Conservation (phyloP, 2,113 vertebrate genomes). For the Eptesicus fuscus region DNA sequence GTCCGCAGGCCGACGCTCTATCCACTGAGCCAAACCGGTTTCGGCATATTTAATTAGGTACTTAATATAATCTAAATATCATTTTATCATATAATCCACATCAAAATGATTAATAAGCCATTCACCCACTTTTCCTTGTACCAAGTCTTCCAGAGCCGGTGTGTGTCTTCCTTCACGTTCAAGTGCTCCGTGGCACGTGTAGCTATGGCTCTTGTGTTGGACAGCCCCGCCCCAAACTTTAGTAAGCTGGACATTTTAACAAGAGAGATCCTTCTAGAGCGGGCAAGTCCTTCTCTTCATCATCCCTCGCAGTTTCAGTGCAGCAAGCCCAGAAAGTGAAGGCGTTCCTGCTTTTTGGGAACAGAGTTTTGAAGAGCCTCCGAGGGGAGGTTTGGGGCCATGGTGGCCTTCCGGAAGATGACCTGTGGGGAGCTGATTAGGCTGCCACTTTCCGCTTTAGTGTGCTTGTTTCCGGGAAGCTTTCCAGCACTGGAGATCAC, state of each 20-base stretch:
- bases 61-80: not conserved
- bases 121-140: not conserved
- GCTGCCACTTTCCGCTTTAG: not conserved
- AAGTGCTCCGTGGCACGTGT: not conserved
- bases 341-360: not conserved
- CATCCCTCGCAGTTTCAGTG: not conserved
- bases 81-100: not conserved
- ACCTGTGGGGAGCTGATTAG: not conserved
- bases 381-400: not conserved
- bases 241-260: not conserved
- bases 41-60: not conserved
- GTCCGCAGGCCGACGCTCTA: too few relatives aligned
- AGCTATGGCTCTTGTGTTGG: not conserved
- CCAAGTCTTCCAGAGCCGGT: not conserved
- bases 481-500: not conserved
- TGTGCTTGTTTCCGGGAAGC: not conserved
- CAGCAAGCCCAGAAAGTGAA: not conserved
- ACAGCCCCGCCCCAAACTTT: not conserved
- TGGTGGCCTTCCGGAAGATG: not conserved
- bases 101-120: not conserved
- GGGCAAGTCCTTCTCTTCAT: not conserved
- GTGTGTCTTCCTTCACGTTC: not conserved
- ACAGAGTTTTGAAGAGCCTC: not conserved
- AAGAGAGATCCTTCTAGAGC: not conserved
- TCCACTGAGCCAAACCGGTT: too few relatives aligned